Conservation (phyloP, 2,888 invertebrate genomes). For the Baronia brevicornis region DNA sequence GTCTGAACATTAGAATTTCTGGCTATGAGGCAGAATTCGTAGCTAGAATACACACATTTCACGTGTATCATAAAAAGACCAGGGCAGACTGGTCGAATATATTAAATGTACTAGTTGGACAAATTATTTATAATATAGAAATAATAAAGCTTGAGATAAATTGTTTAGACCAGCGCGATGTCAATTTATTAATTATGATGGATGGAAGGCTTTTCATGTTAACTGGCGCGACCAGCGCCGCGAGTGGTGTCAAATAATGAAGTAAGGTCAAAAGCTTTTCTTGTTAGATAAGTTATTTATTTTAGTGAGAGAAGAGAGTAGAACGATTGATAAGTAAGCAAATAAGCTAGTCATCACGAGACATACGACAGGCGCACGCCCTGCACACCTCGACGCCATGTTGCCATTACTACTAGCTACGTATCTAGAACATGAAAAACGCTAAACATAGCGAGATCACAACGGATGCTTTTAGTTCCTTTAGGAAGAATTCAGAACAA, state of each 20-base stretch:
- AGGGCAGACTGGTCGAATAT: constrained; percentile 39
- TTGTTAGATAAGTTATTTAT: constrained; percentile 69
- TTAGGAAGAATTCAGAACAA: constrained; percentile 28
- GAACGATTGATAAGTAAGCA: constrained; percentile 59
- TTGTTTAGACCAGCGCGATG: too few relatives aligned
- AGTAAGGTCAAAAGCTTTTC: constrained; percentile 43
- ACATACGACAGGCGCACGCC: constrained; percentile 29
- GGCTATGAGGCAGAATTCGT: constrained; percentile 18
- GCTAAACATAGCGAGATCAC: constrained; percentile 19
- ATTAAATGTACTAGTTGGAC: constrained; percentile 60
- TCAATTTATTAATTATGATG: too few relatives aligned
- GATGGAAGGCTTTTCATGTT: too few relatives aligned
- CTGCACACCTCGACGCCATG: constrained; percentile 42
- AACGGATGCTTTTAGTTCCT: constrained; percentile 39
- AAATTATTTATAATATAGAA: constrained; percentile 62
- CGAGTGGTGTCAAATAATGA: constrained; percentile 47
- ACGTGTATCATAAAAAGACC: constrained; percentile 41
- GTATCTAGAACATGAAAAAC: constrained; percentile 39
- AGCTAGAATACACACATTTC: constrained; percentile 30
- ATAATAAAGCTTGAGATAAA: constrained; percentile 33
- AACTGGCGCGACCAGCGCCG: constrained; percentile 29
- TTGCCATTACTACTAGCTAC: constrained; percentile 61
- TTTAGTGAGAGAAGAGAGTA: constrained; percentile 63
- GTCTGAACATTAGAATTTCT: constrained; percentile 39
- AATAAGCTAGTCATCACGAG: constrained; percentile 69